phyloP scores from a whole-genome alignment of 2,113 vertebrate genomes.

The Collichthys lucidus region DNA sequence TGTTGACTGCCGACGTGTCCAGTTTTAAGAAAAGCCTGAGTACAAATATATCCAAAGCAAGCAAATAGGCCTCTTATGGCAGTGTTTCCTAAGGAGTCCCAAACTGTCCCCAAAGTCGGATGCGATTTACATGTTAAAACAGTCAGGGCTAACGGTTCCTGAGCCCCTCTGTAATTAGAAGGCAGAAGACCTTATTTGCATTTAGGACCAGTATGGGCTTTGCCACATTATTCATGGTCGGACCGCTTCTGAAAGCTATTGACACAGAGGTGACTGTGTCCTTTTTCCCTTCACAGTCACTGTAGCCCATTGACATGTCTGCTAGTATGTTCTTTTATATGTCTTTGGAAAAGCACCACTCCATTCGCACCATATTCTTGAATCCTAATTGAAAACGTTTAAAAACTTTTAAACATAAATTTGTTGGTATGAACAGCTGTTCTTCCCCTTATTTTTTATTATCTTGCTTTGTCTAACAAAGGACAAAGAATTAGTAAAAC shows the following conservation, averaged over 20 bases:
- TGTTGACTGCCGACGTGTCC: background rate
- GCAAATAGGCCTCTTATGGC: conserved; percentile 25
- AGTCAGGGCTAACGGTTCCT: conserved; percentile 33
- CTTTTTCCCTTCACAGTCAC: conserved; percentile 27
- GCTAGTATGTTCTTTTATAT: background rate
- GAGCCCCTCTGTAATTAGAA: conserved; percentile 57
- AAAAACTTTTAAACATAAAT: background rate
- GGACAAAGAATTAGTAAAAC: background rate
- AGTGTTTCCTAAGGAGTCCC: conserved; percentile 22
- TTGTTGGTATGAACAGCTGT: background rate
- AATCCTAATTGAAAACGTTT: background rate
- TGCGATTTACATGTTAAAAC: conserved; percentile 63
- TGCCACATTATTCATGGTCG: conserved; percentile 36
- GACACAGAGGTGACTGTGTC: conserved; percentile 52
- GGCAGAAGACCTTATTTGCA: conserved; percentile 49
- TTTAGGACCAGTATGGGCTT: conserved; percentile 35
- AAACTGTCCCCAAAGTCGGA: conserved; percentile 30
- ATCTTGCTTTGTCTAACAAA: conserved; percentile 19
- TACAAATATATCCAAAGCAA: conserved; percentile 20
- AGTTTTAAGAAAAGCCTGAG: conserved; percentile 2
- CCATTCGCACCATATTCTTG: background rate
- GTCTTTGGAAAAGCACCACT: background rate
- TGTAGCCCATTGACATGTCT: conserved; percentile 31
- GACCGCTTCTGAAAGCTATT: conserved; percentile 27
- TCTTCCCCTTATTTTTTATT: background rate